Evolutionary conservation across 2,888 invertebrate species (phyloP).

Genomic region (Agelastica alni): DNA sequence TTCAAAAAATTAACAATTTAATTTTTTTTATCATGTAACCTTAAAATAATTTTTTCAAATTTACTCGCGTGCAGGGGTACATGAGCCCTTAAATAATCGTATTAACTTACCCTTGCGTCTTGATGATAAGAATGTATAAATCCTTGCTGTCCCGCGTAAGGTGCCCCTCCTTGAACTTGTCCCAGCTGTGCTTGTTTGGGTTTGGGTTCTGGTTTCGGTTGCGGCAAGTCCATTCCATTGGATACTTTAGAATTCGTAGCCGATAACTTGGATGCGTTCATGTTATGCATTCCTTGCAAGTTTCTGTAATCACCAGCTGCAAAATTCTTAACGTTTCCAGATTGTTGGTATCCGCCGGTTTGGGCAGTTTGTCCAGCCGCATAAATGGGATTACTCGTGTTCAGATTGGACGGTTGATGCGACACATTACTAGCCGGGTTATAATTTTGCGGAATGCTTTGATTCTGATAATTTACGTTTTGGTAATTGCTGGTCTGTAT

Average conservation of each 20-base stretch:
- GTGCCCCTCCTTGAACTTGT: constrained; percentile 1
- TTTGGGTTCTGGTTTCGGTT: constrained; percentile 2
- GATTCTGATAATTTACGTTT: not conserved
- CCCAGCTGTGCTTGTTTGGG: not conserved
- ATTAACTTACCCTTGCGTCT: constrained; percentile 1
- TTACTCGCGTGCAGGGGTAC: too few species aligned
- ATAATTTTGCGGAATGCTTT: not conserved
- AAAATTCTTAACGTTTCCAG: not conserved
- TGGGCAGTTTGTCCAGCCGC: not conserved
- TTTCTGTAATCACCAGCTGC: not conserved
- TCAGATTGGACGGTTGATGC: not conserved
- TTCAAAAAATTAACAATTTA: too few species aligned
- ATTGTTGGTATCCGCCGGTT: not conserved
- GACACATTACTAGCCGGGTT: not conserved
- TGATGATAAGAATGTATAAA: not conserved
- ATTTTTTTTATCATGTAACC: too few species aligned
- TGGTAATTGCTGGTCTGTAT: too few species aligned
- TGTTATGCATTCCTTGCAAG: not conserved
- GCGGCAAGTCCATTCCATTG: not conserved
- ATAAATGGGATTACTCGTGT: not conserved
- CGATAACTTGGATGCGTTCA: not conserved
- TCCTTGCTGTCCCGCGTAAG: not conserved
- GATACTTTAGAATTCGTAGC: not conserved
- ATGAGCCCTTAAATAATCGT: too few species aligned
- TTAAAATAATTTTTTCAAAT: too few species aligned